phyloP scores from a whole-genome alignment of 2,888 invertebrate genomes.

The Pristionchus maxplancki region DNA sequence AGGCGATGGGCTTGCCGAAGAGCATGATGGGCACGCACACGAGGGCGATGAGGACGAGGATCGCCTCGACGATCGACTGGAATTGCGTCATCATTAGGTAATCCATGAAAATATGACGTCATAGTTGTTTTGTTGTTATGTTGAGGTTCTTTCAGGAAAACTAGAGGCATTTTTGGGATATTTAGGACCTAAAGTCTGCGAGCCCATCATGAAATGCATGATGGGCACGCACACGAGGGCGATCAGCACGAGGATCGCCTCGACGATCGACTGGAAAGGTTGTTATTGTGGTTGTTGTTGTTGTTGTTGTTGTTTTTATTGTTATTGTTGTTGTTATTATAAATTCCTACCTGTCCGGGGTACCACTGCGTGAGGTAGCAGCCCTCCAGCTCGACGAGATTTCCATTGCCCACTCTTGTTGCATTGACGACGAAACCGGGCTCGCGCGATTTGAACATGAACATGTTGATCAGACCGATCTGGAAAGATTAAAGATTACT shows the following conservation, averaged over 20 bases:
- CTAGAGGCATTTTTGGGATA: too few relatives aligned
- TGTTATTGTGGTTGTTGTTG: too few relatives aligned
- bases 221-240: slow-evolving; percentile 76
- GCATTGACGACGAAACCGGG: slow-evolving; percentile 64
- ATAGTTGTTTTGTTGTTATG: too few relatives aligned
- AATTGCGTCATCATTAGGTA: too few relatives aligned
- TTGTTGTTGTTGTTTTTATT: too few relatives aligned
- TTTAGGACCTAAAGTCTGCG: neutral
- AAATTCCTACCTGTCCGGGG: slow-evolving; percentile 76
- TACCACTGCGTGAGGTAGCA: slow-evolving; percentile 77
- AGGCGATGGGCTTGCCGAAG: slow-evolving; percentile 76
- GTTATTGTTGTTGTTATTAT: too few relatives aligned
- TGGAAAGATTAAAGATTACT: too few relatives aligned
- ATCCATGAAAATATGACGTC: too few relatives aligned
- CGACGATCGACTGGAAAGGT: neutral
- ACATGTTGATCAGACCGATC: slow-evolving; percentile 78
- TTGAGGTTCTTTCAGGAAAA: too few relatives aligned
- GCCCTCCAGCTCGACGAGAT: slow-evolving; percentile 55
- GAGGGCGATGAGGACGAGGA: too few relatives aligned
- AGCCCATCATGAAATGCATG: slow-evolving; percentile 73
- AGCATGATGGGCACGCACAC: too few relatives aligned
- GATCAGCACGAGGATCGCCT: slow-evolving; percentile 77
- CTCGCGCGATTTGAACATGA: slow-evolving; percentile 75
- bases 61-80: too few relatives aligned
- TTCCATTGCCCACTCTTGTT: slow-evolving; percentile 50